A percentile compares a stretch with the other conserved stretches of the same genome.
Evolutionary conservation across 2,113 vertebrate genomes (phyloP).

Genomic region (Platysteira castanea): DNA sequence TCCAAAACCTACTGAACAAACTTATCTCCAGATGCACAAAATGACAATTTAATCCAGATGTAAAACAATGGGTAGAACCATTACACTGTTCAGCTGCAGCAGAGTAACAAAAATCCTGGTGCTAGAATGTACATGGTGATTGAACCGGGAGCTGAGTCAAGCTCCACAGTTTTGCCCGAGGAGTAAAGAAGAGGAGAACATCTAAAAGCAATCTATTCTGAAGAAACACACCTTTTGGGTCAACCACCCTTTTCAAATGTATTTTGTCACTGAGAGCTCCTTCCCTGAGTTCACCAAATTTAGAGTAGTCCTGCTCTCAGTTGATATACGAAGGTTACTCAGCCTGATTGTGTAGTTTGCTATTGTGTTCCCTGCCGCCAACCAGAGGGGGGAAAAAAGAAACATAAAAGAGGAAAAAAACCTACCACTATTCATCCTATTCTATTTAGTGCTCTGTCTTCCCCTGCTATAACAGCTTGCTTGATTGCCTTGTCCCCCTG

Average conservation of each 20-base stretch:
- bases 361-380: background rate
- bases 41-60: background rate
- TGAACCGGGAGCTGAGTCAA: background rate
- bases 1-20: background rate
- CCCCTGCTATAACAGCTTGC: background rate
- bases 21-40: background rate
- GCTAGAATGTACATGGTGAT: background rate
- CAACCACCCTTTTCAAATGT: background rate
- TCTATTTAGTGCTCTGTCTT: slow-evolving; percentile 9
- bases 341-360: background rate
- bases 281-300: background rate
- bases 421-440: background rate
- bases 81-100: background rate
- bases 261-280: background rate
- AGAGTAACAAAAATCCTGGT: background rate
- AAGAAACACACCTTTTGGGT: background rate
- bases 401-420: background rate
- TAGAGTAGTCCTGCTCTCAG: background rate
- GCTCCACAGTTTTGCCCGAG: background rate
- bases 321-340: background rate
- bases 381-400: background rate
- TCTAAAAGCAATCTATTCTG: background rate
- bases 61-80: slow-evolving; percentile 5
- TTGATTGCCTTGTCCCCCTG: background rate
- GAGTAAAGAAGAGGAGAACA: background rate